These are phyloP conservation scores for Amphipoea oculea DNA, from an alignment of 2,888 invertebrate genomes.

Conservation along the genomic window DNA sequence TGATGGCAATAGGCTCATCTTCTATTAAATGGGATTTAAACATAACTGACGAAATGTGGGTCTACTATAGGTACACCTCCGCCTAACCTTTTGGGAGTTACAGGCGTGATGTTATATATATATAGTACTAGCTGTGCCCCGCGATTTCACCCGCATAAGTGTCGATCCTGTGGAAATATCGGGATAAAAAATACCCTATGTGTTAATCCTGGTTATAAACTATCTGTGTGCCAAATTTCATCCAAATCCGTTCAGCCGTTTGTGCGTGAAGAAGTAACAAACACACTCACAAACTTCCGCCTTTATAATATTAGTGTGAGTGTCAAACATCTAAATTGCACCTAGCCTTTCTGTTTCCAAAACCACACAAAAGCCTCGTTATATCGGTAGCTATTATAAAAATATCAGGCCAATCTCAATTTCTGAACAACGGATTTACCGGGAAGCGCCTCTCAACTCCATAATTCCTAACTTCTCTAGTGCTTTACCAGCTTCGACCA, in stretches of 20 bases:
- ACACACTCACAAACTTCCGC: too few species aligned
- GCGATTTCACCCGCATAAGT: too few species aligned
- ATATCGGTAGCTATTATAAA: conserved; percentile 4
- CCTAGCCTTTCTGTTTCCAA: background rate
- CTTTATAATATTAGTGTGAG: too few species aligned
- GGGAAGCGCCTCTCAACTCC: conserved; percentile 25
- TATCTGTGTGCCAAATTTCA: too few species aligned
- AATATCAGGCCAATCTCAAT: conserved; percentile 5
- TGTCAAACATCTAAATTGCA: background rate
- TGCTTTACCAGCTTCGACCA: conserved; percentile 38
- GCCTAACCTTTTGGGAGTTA: background rate
- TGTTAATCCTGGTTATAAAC: too few species aligned
- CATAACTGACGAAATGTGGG: background rate
- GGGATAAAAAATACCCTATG: too few species aligned
- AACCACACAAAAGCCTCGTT: background rate
- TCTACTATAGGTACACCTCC: background rate
- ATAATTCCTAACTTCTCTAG: conserved; percentile 44
- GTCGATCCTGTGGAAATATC: too few species aligned
- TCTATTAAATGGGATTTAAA: background rate
- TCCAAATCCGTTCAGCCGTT: too few species aligned
- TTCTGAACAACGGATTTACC: conserved; percentile 27
- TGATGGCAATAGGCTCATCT: background rate
- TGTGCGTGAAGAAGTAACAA: too few species aligned
- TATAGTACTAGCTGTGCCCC: background rate
- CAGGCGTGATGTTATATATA: background rate